Base-by-base conservation (phyloP, 2,113 vertebrate genomes). In the Malurus alboscapulatus region DNA sequence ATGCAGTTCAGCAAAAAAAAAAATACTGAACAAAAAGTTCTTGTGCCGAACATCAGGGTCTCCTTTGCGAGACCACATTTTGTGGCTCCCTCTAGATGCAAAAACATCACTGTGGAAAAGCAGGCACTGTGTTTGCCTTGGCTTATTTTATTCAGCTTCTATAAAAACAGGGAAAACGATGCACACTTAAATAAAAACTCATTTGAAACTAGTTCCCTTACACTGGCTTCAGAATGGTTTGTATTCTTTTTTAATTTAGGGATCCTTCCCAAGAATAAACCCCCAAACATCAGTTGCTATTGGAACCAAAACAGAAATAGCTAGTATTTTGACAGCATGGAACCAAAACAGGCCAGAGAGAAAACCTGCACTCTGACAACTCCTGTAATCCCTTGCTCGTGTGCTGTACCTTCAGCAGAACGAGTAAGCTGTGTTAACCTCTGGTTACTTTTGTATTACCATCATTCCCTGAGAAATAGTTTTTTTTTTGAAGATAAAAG, bases 61-160 rank as follows among this genome's bases (percentile, higher is more conserved):
- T 86, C 55, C 36, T 22, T 22, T 89, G 54, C 54, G 58, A 85
- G 66, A 44, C 66, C 15, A 4, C 34, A 27, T 69, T 87, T 53
- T 22, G 51, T 86, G 77, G 77, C 55, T 69, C 76, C 74, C 54
- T 90, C 74, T 90, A 88, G 82, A 58, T 91, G 62, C 54, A 85
- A 76, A 87, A 87, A 40, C 55, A 69, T 77, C 67, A 57, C 29
- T 17, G 8, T 44, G 57, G 65, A 87, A 87, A 72, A 92, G 36
- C 34, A 63, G 62, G 32, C 72, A 50, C 58, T 63, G 12, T 93
- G n/a, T 93, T 93, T 96, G 75, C 55, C 47, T 88, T 93, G 53
- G 71, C 71, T 57, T 40, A 48, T 63, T 82, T 82, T 81, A n/a
- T 69, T 87, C 57, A 88, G 44, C 51, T 67, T 45, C 17, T 74